A percentile compares a stretch with the other conserved stretches of the same genome.
Conservation (phyloP, 1,140 invertebrate genomes). For the Megalopta genalis region DNA sequence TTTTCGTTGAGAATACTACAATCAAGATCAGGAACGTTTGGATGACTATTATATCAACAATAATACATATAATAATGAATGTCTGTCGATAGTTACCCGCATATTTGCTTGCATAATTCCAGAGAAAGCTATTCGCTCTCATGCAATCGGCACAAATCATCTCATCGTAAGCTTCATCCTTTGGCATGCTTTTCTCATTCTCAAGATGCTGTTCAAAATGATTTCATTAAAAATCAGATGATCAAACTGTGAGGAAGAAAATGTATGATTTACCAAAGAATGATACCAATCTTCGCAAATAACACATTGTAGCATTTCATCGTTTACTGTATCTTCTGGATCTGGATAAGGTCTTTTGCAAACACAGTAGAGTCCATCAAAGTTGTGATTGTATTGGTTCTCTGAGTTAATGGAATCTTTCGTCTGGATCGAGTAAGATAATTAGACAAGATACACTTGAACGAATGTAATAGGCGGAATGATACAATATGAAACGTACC, state of each 20-base stretch:
- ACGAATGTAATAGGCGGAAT: not conserved
- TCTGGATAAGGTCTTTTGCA: conserved; percentile 98
- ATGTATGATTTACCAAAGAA: conserved; percentile 79
- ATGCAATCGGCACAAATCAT: conserved; percentile 90
- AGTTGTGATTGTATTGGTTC: conserved; percentile 98
- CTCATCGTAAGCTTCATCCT: conserved; percentile 86
- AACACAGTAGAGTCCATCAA: conserved; percentile 94
- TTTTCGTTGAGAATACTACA: conserved; percentile 36
- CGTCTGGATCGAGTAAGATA: conserved; percentile 64
- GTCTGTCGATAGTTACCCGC: conserved; percentile 65
- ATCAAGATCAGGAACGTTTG: not conserved
- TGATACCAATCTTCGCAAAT: conserved; percentile 99
- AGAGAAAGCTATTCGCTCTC: conserved; percentile 87
- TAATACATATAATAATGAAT: not conserved
- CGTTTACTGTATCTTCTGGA: conserved; percentile 87
- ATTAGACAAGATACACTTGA: no score
- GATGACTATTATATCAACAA: not conserved
- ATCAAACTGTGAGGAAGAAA: not conserved
- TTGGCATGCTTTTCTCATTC: conserved; percentile 80
- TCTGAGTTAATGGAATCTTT: conserved; percentile 86
- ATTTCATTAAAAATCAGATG: not conserved
- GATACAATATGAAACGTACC: conserved; percentile 70
- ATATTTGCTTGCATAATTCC: conserved; percentile 83
- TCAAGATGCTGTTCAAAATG: conserved; percentile 84
- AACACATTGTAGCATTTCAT: conserved; percentile 98